Evolutionary conservation across 2,888 invertebrate genomes (phyloP).

Genomic region (Xestia xanthographa): DNA sequence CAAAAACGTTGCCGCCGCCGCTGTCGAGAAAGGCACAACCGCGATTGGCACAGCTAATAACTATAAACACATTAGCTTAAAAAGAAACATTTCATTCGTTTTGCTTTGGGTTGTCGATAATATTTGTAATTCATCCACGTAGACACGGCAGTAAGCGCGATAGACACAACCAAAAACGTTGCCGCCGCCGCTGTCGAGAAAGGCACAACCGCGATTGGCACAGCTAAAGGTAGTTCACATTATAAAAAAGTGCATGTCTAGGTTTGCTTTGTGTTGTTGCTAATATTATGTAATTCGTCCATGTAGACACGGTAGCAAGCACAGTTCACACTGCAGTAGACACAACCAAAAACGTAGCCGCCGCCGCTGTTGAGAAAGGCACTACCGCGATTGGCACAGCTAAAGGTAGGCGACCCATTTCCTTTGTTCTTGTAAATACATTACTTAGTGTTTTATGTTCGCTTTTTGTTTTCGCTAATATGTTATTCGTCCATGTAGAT

Average conservation of each 20-base stretch:
- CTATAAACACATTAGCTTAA: not conserved
- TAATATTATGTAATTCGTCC: not conserved
- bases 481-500: slow-evolving; percentile 33
- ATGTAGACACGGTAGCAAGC: slow-evolving; percentile 36
- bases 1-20: slow-evolving; percentile 28
- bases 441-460: not conserved
- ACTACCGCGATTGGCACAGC: slow-evolving; percentile 24
- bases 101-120: slow-evolving; percentile 11
- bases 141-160: slow-evolving; percentile 28
- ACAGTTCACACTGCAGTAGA: slow-evolving; percentile 34
- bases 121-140: not conserved
- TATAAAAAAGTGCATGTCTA: no score
- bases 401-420: slow-evolving; percentile 24
- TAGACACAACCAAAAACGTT: slow-evolving; percentile 40
- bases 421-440: not conserved
- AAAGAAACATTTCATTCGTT: not conserved
- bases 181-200: slow-evolving; percentile 17
- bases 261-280: slow-evolving; percentile 2
- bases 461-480: slow-evolving; percentile 28
- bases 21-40: slow-evolving; percentile 27
- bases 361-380: slow-evolving; percentile 21
- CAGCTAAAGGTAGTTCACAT: slow-evolving; percentile 33
- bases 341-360: slow-evolving; percentile 36
- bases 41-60: slow-evolving; percentile 20
- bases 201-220: no score